Conservation (phyloP, 2,113 vertebrate species). For the Phylloscopus trochilus region DNA sequence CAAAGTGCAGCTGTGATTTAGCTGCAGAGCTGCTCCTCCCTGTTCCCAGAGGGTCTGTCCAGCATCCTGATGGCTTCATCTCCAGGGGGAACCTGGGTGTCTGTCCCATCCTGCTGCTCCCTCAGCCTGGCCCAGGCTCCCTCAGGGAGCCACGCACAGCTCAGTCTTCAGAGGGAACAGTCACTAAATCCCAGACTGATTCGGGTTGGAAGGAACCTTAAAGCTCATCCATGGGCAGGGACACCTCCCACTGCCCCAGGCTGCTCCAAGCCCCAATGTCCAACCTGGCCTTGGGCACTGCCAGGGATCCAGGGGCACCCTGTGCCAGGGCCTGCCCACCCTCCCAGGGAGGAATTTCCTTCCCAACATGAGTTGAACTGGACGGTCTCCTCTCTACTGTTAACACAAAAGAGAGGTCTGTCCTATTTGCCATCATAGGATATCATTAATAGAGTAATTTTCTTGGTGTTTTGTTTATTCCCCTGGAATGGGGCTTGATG, state of each 20-base stretch:
- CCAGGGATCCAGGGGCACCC: neutral
- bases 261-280: neutral
- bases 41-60: neutral
- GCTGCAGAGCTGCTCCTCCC: neutral
- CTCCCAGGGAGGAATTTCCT: neutral
- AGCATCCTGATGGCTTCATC: neutral
- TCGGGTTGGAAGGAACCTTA: too few relatives aligned
- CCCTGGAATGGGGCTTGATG: slow-evolving; percentile 76
- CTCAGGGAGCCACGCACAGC: too few relatives aligned
- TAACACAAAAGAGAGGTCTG: neutral
- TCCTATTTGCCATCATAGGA: slow-evolving; percentile 19
- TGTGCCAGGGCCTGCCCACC: neutral
- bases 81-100: too few relatives aligned
- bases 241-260: neutral
- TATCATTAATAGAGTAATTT: slow-evolving; percentile 78
- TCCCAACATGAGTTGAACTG: neutral
- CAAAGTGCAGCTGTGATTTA: rapidly evolving
- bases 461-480: slow-evolving; percentile 78
- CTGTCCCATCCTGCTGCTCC: too few relatives aligned
- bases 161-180: too few relatives aligned
- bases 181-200: too few relatives aligned
- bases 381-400: neutral
- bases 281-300: neutral
- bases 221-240: neutral
- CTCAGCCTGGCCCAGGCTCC: too few relatives aligned